phyloP scores from a whole-genome alignment of 2,888 invertebrate genomes.

The Oithona nana region DNA sequence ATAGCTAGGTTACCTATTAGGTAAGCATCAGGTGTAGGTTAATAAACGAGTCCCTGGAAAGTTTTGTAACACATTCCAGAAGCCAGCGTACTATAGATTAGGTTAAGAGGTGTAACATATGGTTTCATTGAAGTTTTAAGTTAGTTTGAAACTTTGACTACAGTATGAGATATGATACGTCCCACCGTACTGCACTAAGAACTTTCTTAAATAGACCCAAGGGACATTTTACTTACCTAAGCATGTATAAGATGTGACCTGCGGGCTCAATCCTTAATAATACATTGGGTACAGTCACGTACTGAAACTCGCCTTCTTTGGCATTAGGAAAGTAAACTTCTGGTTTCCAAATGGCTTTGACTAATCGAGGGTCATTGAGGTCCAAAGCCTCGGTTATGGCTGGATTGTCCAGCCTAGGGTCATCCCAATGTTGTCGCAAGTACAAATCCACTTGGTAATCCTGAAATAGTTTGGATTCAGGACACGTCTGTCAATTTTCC shows the following conservation, averaged over 20 bases:
- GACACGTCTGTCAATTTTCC: too few species aligned
- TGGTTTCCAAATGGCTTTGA: slow-evolving; percentile 23
- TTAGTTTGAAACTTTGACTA: neutral
- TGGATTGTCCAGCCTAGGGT: slow-evolving; percentile 22
- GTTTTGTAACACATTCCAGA: too few species aligned
- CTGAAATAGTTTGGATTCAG: too few species aligned
- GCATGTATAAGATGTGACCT: slow-evolving; percentile 33
- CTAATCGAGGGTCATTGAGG: slow-evolving; percentile 22
- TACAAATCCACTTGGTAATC: slow-evolving; percentile 23
- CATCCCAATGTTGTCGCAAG: slow-evolving; percentile 22
- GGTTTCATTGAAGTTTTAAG: neutral
- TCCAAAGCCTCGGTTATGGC: slow-evolving; percentile 22
- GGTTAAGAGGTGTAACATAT: too few species aligned
- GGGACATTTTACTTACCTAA: slow-evolving; percentile 28
- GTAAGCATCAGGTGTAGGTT: too few species aligned
- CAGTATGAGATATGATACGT: too few species aligned
- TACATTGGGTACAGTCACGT: slow-evolving; percentile 34
- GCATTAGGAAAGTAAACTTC: slow-evolving; percentile 21
- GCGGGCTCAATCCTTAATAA: slow-evolving; percentile 32
- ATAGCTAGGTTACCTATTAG: too few species aligned
- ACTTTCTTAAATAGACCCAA: too few species aligned
- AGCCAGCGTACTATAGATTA: too few species aligned
- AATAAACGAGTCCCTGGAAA: too few species aligned
- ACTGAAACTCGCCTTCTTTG: slow-evolving; percentile 33
- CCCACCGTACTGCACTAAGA: too few species aligned